Base-by-base conservation (phyloP, 2,797 vertebrate genomes). In the Falco rusticolus region DNA sequence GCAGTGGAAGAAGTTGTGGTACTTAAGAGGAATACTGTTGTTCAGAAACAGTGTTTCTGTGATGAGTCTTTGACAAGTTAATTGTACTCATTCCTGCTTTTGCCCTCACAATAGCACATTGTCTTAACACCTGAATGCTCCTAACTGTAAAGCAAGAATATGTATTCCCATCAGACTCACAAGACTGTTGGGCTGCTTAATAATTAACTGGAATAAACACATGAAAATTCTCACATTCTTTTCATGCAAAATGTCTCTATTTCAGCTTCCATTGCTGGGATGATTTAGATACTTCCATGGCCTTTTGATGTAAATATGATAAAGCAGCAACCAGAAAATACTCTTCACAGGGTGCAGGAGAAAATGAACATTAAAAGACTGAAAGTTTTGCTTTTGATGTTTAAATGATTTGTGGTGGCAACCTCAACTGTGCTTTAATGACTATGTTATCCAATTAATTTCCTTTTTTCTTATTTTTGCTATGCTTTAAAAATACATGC, bases 371-470 rank as follows among this genome's bases (percentile, higher is more conserved):
- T 66, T 85, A 81, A 91, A 69, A 86, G 43, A 71, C 13, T 48
- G 37, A 45, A 91, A 91, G 16, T 65, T 92, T 90, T 86, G 11
- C 21, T 81, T 95, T 91, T 91, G 41, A 88, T 90, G 33, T 91
- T 89, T 84, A 96, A 93, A 80, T 59, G 9, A 92, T 89, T 65
- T 86, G 59, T 63, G n/a, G 10, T 84, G 50, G 39, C 1, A 43
- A 88, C 34, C 14, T 93, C 50, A 81, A 14, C 39, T 65, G 33
- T 71, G 13, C 7, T 92, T 91, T 91, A 95, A 91, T 59, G 37
- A 81, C 34, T 87, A 59, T 83, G 91, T 85, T 90, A 43, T 13
- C 16, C 69, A 90, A 87, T 88, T 95, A 90, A 94, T 93, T 96
- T 84, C 10, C 71, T 93, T 50, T 43, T 43, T 43, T 43, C 43